Evolutionary conservation across 2,888 invertebrate species (phyloP).

Genomic region (Cybosia mesomella): DNA sequence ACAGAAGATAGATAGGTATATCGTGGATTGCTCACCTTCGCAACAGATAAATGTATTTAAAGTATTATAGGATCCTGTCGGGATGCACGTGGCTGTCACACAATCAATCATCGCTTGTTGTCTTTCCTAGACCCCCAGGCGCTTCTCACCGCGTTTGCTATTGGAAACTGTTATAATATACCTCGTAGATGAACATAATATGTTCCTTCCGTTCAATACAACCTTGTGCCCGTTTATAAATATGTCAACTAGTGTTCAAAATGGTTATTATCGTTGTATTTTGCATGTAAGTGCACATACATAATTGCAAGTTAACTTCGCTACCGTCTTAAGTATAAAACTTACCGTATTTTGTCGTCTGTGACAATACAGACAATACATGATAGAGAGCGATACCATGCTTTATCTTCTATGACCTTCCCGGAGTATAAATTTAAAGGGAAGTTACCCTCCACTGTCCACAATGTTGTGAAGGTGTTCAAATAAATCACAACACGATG

Average conservation of each 20-base stretch:
- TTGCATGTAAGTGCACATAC: not conserved
- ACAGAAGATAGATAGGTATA: not conserved
- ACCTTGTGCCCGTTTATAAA: not conserved
- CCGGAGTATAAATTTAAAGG: not conserved
- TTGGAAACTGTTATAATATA: not conserved
- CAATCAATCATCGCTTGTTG: slow-evolving; percentile 9
- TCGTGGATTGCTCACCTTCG: slow-evolving; percentile 3
- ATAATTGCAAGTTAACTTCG: not conserved
- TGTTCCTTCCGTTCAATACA: not conserved
- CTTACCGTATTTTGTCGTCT: not conserved
- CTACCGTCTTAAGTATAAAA: not conserved
- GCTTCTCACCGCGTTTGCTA: not conserved
- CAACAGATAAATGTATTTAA: not conserved
- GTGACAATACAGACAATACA: not conserved
- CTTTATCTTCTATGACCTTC: not conserved
- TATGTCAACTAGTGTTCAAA: not conserved
- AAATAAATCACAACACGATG: no score
- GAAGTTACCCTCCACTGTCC: no score
- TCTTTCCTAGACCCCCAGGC: not conserved
- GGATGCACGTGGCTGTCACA: slow-evolving; percentile 4
- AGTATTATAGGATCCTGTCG: not conserved
- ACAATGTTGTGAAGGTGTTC: no score
- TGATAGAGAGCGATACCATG: not conserved
- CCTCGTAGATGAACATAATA: not conserved
- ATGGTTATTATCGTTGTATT: not conserved